Conservation (phyloP, 2,797 vertebrate species). For the Thripadectes ignobilis region DNA sequence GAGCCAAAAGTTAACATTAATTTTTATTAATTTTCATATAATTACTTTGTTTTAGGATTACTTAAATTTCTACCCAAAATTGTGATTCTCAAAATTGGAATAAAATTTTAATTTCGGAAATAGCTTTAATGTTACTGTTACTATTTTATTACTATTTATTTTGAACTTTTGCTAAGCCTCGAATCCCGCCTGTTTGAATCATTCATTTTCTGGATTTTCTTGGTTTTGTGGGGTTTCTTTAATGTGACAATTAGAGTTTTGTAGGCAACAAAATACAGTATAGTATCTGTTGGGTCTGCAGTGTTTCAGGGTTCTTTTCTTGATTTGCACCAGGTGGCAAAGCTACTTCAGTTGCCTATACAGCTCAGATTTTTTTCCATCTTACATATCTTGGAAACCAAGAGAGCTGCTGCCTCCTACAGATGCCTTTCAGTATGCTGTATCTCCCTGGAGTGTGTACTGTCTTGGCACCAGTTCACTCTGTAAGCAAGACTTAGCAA, state of each 20-base stretch:
- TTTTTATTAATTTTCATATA: background rate
- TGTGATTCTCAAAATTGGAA: background rate
- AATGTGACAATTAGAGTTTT: background rate
- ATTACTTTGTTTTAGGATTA: background rate
- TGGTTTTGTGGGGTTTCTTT: background rate
- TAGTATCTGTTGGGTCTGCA: constrained; percentile 10
- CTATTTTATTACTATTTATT: background rate
- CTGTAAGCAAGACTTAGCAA: constrained; percentile 65
- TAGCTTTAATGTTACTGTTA: background rate
- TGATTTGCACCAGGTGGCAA: constrained; percentile 67
- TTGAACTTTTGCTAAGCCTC: background rate
- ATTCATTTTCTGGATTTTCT: background rate
- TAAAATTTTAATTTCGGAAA: background rate
- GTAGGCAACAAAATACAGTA: constrained; percentile 30
- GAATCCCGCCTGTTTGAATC: background rate
- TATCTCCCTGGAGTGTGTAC: constrained; percentile 58
- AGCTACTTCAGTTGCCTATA: constrained; percentile 60
- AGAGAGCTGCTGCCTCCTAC: constrained; percentile 56
- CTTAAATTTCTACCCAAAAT: background rate
- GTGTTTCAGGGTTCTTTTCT: constrained; percentile 66
- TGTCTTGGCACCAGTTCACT: constrained; percentile 63
- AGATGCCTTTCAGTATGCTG: constrained; percentile 63
- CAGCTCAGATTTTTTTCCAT: constrained; percentile 63
- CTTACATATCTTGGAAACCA: constrained; percentile 58
- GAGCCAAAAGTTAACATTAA: background rate